These are phyloP conservation scores for Heterocephalus glaber DNA, from an alignment of 2,113 vertebrate species.

Conservation along the genomic window DNA sequence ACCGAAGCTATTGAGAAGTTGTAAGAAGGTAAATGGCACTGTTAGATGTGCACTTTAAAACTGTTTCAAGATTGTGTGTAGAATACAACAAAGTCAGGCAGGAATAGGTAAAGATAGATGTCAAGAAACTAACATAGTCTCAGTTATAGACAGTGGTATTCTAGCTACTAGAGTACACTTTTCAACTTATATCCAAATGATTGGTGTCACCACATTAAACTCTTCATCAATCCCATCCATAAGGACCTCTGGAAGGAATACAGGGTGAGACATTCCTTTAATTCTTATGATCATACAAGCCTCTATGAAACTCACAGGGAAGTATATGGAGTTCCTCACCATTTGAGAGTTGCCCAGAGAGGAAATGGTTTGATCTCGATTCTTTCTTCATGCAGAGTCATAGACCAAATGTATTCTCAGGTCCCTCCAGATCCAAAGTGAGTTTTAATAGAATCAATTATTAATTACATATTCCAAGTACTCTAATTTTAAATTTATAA, in stretches of 20 bases:
- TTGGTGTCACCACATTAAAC: background rate
- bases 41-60: background rate
- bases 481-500: background rate
- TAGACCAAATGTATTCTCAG: background rate
- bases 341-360: background rate
- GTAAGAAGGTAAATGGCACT: background rate
- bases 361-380: background rate
- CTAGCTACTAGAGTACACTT: background rate
- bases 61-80: background rate
- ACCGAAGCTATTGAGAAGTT: background rate
- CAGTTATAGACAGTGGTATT: background rate
- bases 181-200: background rate
- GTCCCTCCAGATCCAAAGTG: background rate
- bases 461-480: background rate
- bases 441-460: background rate
- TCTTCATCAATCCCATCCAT: background rate
- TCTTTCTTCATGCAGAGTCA: background rate
- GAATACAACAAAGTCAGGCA: background rate
- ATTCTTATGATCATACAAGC: background rate
- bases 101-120: background rate
- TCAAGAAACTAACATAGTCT: background rate
- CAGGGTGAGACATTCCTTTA: background rate
- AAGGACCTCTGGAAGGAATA: background rate
- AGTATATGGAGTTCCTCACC: background rate
- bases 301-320: background rate